Conservation (phyloP, 2,888 invertebrate genomes). For the Prosopocoilus inquinatus region DNA sequence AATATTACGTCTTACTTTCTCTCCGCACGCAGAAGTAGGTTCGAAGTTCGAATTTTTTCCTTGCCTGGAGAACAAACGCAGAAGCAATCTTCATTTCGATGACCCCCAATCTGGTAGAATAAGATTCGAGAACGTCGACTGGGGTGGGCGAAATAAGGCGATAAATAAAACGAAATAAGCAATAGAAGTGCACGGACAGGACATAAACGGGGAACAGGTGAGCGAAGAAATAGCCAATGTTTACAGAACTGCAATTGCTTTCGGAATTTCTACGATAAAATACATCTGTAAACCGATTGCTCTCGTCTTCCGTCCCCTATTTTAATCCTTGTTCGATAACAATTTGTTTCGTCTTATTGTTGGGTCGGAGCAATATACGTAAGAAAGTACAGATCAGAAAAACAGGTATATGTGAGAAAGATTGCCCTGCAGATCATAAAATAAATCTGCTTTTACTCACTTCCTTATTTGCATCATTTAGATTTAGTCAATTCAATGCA, state of each 20-base stretch:
- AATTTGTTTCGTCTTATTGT: no score
- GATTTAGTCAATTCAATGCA: no score
- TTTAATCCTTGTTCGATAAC: constrained; percentile 30
- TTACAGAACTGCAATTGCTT: constrained; percentile 42
- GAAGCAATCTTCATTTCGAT: constrained; percentile 3
- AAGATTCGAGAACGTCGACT: background rate
- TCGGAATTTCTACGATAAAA: constrained; percentile 39
- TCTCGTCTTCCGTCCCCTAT: constrained; percentile 28
- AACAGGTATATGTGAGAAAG: no score
- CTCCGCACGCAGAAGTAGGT: background rate
- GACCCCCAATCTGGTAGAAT: background rate
- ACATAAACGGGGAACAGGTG: constrained; percentile 37
- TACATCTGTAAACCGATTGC: constrained; percentile 41
- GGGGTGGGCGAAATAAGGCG: constrained; percentile 2
- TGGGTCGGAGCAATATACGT: no score
- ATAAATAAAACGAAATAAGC: constrained; percentile 4
- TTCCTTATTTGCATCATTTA: no score
- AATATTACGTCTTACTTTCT: background rate
- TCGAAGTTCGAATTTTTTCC: background rate
- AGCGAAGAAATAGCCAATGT: constrained; percentile 39
- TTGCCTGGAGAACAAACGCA: background rate
- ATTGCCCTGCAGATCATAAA: no score
- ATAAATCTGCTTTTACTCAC: no score
- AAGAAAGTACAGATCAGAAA: no score
- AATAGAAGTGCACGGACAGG: constrained; percentile 23